Conservation (phyloP, 2,888 invertebrate species). For the Agrotis clavis region DNA sequence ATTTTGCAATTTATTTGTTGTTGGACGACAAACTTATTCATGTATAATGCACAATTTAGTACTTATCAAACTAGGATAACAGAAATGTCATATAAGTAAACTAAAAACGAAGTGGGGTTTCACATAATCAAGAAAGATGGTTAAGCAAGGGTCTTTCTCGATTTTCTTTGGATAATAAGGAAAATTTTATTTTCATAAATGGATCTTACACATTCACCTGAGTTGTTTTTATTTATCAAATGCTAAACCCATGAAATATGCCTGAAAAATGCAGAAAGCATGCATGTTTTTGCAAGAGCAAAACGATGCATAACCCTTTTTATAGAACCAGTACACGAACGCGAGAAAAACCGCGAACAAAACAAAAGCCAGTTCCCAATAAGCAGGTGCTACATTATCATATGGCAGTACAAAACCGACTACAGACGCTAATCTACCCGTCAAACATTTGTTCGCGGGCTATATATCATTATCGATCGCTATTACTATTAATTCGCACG, state of each 20-base stretch:
- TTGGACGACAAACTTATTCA: constrained; percentile 19
- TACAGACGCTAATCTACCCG: constrained; percentile 75
- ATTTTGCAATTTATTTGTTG: constrained; percentile 29
- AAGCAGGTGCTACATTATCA: constrained; percentile 76
- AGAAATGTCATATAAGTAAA: not conserved
- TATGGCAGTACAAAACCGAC: constrained; percentile 55
- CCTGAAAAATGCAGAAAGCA: constrained; percentile 7
- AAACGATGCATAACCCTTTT: constrained; percentile 22
- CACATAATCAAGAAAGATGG: no score
- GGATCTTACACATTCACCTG: not conserved
- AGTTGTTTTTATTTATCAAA: not conserved
- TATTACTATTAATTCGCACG: constrained; percentile 83
- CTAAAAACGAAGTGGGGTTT: not conserved
- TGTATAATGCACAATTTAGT: not conserved
- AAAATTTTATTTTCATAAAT: not conserved
- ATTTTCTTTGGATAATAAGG: no score
- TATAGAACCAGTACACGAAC: constrained; percentile 36
- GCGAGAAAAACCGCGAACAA: constrained; percentile 54
- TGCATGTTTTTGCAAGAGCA: constrained; percentile 5
- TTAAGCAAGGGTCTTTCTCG: not conserved
- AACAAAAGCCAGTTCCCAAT: constrained; percentile 56
- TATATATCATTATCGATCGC: constrained; percentile 81
- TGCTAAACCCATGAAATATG: not conserved
- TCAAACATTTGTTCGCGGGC: constrained; percentile 76
- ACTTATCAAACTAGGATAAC: constrained; percentile 12